These are phyloP conservation scores for Phortica magna DNA, from an alignment of 2,888 invertebrate genomes.

Conservation along the genomic window DNA sequence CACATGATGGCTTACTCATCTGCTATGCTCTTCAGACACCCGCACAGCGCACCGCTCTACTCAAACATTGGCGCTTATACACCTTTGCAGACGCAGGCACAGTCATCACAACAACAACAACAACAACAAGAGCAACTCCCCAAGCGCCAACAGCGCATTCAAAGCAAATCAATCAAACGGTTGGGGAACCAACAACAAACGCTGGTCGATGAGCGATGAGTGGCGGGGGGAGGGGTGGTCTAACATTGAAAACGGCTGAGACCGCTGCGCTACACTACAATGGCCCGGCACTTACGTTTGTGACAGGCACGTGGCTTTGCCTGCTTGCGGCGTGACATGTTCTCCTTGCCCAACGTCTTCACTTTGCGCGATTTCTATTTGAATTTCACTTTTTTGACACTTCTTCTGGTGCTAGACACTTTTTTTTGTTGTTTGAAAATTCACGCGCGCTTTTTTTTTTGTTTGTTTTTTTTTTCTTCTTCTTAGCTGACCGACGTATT, in stretches of 20 bases:
- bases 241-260: too few species aligned
- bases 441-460: conserved; percentile 25
- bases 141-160: conserved; percentile 42
- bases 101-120: neutral
- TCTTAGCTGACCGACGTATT: neutral
- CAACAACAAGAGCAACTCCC: conserved; percentile 16
- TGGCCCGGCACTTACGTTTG: conserved; percentile 81
- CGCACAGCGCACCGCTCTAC: neutral
- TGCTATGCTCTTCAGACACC: neutral
- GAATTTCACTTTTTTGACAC: conserved; percentile 16
- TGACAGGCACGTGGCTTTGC: conserved; percentile 84
- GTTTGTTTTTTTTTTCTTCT: too few species aligned
- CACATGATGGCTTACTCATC: neutral
- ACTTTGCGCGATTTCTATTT: neutral
- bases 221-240: neutral
- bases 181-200: conserved; percentile 43
- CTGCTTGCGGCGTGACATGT: conserved; percentile 85
- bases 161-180: conserved; percentile 66
- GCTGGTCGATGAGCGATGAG: conserved; percentile 1
- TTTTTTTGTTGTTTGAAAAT: conserved; percentile 2
- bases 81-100: conserved; percentile 11
- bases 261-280: neutral
- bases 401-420: neutral
- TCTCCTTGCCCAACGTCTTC: neutral
- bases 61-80: neutral